Percentiles rank a stretch among this genome's conserved stretches.
These are phyloP conservation scores for Larimichthys polyactis DNA, from an alignment of 2,113 vertebrate genomes.

Conservation along the genomic window DNA sequence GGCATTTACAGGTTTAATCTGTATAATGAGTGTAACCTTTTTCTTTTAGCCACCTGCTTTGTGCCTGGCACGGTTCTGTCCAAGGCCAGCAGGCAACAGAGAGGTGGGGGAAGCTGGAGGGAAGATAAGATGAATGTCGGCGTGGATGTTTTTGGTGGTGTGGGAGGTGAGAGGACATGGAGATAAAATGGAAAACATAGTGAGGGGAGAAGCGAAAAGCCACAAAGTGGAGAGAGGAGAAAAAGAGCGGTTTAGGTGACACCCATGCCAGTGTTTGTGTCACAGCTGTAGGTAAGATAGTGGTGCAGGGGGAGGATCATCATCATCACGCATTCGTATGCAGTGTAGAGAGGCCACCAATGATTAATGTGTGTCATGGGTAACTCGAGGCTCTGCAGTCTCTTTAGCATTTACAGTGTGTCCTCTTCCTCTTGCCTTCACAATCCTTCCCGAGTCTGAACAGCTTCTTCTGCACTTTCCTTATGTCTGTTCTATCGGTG, in stretches of 20 bases:
- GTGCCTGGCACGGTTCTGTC: slow-evolving; percentile 44
- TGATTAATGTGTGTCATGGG: slow-evolving; percentile 79
- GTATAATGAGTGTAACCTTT: slow-evolving; percentile 85
- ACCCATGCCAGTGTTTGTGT: slow-evolving; percentile 53
- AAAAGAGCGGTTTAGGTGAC: slow-evolving; percentile 49
- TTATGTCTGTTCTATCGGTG: neutral
- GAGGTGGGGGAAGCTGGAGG: slow-evolving; percentile 2
- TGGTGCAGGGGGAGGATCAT: slow-evolving; percentile 58
- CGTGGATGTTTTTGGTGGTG: neutral
- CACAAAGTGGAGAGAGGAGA: slow-evolving; percentile 3
- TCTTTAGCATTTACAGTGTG: slow-evolving; percentile 75
- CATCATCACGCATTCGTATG: slow-evolving; percentile 62
- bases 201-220: neutral
- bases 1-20: slow-evolving; percentile 86
- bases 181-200: slow-evolving; percentile 11
- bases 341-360: slow-evolving; percentile 58
- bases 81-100: slow-evolving; percentile 52
- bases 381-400: slow-evolving; percentile 65
- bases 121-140: slow-evolving; percentile 50
- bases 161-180: slow-evolving; percentile 3
- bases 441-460: slow-evolving; percentile 33
- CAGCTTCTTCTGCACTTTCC: slow-evolving; percentile 54
- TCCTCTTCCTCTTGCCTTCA: slow-evolving; percentile 51
- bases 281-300: slow-evolving; percentile 60
- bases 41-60: slow-evolving; percentile 73